Evolutionary conservation across 2,888 invertebrate species (phyloP), one percentile per base, ranked within the genome.

Genomic region (Hydrotaea diabolus): DNA sequence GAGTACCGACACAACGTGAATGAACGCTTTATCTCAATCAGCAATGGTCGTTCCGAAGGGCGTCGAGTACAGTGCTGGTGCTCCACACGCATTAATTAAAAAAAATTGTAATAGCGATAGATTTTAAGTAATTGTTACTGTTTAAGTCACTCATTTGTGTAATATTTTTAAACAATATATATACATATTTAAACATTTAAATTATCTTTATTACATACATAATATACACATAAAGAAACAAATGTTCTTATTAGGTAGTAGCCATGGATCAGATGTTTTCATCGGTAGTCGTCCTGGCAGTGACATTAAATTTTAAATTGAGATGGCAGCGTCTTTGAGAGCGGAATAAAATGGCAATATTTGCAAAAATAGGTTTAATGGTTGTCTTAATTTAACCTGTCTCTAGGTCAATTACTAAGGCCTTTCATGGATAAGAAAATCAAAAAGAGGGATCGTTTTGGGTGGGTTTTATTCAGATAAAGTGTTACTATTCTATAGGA

Each of bases 1-100:
- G 71, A 92, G 91, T 74, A 92, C 91, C 85, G 92, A 92, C 85
- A 88, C 90, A 77, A 90, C 89, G 86, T 91, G 87, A 90, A 85
- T 21, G 31, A 90, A 85, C 21, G 31, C n/a, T 11, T 21, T 11
- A 39, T 0, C 1, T 46, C 31, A 8, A 8, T 46, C 13, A 31
- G 31, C 31, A n/a, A 62, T 46, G 26, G 15, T n/a, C 17, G 57
- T 57, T 3, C 55, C 0, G 36, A 57, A 17, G 21, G 39, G 39
- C 26, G 23, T 26, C 59, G 3, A 31, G 49, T 13, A 31, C 55
- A 55, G 66, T 77, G 73, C 53, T 75, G 49, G 64, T 66, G 71
- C 53, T 74, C 43, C 17, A 74, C 53, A 31, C 43, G 23, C 39
- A 43, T 55, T 69, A 69, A 71, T 15, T 78, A 66, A 39, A 69